phyloP scores from a whole-genome alignment of 2,113 vertebrate genomes.

The Corynorhinus townsendii region DNA sequence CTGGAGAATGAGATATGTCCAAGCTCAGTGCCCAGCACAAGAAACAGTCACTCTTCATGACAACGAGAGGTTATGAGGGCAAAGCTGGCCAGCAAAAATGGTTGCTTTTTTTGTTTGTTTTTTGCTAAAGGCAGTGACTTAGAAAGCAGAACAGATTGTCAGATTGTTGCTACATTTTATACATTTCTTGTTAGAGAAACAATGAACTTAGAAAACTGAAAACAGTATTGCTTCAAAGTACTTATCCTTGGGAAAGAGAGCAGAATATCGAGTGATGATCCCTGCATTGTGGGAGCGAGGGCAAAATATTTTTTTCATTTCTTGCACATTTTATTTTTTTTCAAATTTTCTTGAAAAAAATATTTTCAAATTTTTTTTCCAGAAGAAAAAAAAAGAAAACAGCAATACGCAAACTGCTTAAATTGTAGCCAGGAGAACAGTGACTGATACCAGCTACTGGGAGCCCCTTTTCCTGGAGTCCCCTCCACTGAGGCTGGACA shows the following conservation, averaged over 20 bases:
- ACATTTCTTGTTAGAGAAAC: constrained; percentile 36
- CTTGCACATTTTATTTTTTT: neutral
- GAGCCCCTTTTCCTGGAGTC: neutral
- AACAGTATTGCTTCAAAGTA: neutral
- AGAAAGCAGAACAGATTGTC: neutral
- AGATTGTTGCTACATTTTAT: neutral
- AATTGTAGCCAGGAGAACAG: neutral
- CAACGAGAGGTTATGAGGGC: neutral
- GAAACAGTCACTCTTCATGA: neutral
- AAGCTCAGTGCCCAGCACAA: neutral
- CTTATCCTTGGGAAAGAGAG: neutral
- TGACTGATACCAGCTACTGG: neutral
- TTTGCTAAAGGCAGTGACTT: neutral
- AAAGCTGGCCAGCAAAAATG: neutral
- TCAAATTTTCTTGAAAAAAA: neutral
- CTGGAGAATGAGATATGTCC: neutral
- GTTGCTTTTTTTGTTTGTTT: neutral
- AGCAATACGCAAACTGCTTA: neutral
- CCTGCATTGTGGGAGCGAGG: neutral
- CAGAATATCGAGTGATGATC: neutral
- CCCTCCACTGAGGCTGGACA: neutral
- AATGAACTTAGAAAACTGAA: constrained; percentile 10
- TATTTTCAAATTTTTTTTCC: too few relatives aligned
- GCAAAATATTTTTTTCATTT: neutral
- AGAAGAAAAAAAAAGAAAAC: neutral